Conservation (phyloP, 2,888 invertebrate species). For the Amphipoea lucens region DNA sequence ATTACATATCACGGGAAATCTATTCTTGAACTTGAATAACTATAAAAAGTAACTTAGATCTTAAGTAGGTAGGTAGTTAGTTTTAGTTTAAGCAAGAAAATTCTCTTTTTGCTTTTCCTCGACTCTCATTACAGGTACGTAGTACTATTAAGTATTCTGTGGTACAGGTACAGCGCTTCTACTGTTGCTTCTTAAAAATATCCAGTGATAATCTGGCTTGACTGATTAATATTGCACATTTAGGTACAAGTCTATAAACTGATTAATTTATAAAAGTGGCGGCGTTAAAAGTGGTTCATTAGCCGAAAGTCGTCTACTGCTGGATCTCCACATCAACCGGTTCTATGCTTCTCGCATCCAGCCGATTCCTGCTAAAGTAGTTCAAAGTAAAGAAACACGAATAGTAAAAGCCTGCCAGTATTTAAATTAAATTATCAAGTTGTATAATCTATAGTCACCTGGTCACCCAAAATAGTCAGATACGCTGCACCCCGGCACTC, state of each 20-base stretch:
- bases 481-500: not conserved
- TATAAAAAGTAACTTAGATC: not conserved
- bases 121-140: not conserved
- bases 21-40: not conserved
- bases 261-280: not conserved
- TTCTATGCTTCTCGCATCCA: too few relatives aligned
- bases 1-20: not conserved
- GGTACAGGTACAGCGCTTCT: too few relatives aligned
- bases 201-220: not conserved
- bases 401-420: too few relatives aligned
- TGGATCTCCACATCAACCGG: too few relatives aligned
- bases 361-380: too few relatives aligned
- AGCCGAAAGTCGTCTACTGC: too few relatives aligned
- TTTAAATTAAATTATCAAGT: not conserved
- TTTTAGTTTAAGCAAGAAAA: not conserved
- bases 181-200: not conserved
- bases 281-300: not conserved
- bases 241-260: not conserved
- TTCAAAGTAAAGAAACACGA: not conserved
- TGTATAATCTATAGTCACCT: not conserved
- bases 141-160: too few relatives aligned
- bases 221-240: not conserved
- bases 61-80: not conserved
- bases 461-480: conserved; percentile 3
- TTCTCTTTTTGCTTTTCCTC: not conserved